Base-by-base conservation (phyloP, 1,140 invertebrate species). In the Magallana ariakensis region DNA sequence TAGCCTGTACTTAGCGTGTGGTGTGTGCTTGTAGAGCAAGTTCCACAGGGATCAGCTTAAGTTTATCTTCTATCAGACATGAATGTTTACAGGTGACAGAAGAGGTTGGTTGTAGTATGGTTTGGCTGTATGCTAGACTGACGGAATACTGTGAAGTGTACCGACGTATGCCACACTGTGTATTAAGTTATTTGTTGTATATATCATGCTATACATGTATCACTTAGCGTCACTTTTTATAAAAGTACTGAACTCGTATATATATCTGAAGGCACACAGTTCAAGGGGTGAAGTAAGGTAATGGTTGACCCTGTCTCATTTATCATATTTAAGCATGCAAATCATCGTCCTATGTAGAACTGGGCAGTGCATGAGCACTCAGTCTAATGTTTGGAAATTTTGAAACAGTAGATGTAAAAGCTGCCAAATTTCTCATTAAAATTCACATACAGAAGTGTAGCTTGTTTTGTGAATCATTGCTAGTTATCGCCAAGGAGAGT, bases 341-440 rank as follows among this genome's bases (percentile, higher is more conserved):
- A 26, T 13, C 22, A 13, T 3, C 22, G 13, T 13, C 11, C 13
- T 11, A 8, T 75, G 66, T 75, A 75, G 11, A 75, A 11, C 10
- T 26, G 33, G 66, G 22, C 66, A 75, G 58, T n/a, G 58, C 11
- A n/a, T 46, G 33, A 75, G 7, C 13, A 66, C 22, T 9, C 66
- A 33, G 13, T 75, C 33, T 75, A 22, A 26, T 10, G 22, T 26
- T 13, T 75, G 22, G 33, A 75, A 19, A 22, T 8, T 19, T 10
- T 13, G 19, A 75, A 26, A 75, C 22, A 33, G 9, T 13, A 75
- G 22, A 10, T 75, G 66, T 75, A 75, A 33, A 19, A 75, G 10
- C 66, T 75, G 66, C 66, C 66, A 75, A 75, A 75, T 19, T 75
- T 75, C 66, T 75, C 66, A 75, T 75, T 75, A 75, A 75, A 75